phyloP scores from a whole-genome alignment of 2,113 vertebrate species.

The Apistogramma diplotaenia region DNA sequence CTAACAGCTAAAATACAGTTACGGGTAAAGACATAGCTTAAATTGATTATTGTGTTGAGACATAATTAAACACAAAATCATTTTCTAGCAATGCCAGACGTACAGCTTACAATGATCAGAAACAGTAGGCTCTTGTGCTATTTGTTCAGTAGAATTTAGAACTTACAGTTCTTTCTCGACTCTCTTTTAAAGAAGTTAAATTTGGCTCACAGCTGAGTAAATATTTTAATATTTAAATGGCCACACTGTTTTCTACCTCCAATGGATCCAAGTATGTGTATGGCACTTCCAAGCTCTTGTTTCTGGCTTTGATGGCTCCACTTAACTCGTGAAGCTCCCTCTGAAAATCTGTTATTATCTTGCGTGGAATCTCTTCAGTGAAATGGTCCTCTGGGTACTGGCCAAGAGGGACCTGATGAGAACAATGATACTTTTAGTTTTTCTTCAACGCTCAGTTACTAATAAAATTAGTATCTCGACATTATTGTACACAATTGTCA shows the following conservation, averaged over 20 bases:
- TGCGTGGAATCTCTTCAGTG: constrained; percentile 17
- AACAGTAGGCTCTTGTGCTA: neutral
- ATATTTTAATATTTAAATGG: constrained; percentile 32
- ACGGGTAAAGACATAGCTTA: too few species aligned
- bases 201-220: neutral
- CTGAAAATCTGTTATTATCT: constrained; percentile 35
- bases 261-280: constrained; percentile 57
- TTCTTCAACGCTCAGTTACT: neutral
- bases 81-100: too few species aligned
- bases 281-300: constrained; percentile 18
- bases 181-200: too few species aligned
- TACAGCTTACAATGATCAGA: neutral
- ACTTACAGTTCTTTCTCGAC: too few species aligned
- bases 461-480: neutral
- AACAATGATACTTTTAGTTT: neutral
- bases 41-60: too few species aligned
- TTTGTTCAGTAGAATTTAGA: too few species aligned
- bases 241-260: constrained; percentile 48
- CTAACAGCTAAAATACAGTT: too few species aligned
- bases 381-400: constrained; percentile 32
- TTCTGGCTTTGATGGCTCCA: constrained; percentile 32
- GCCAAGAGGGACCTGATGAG: constrained; percentile 39
- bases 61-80: too few species aligned
- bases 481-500: neutral
- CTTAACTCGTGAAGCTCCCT: constrained; percentile 21